Evolutionary conservation across 2,888 invertebrate genomes (phyloP).

Genomic region (Maniola hyperantus): DNA sequence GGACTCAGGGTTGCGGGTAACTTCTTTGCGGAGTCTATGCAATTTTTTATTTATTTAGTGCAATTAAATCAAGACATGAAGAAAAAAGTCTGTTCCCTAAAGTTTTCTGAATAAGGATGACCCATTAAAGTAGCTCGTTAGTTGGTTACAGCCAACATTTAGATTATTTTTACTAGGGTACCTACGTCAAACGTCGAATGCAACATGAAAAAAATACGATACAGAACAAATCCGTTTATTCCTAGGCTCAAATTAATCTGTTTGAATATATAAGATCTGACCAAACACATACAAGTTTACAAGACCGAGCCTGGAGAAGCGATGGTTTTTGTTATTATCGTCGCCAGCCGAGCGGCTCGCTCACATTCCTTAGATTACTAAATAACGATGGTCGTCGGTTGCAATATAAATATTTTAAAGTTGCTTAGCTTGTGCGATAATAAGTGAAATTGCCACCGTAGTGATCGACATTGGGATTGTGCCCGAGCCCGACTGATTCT

Average conservation of each 20-base stretch:
- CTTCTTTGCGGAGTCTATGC: too few relatives aligned
- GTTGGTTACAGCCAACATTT: too few relatives aligned
- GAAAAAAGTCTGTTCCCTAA: too few relatives aligned
- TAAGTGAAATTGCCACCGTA: neutral
- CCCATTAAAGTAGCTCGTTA: too few relatives aligned
- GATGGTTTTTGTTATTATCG: conserved; percentile 17
- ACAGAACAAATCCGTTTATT: neutral
- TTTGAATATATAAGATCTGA: neutral
- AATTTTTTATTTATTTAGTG: too few relatives aligned
- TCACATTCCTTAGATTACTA: conserved; percentile 21
- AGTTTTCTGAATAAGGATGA: too few relatives aligned
- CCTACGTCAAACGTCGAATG: too few relatives aligned
- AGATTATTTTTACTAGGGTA: too few relatives aligned
- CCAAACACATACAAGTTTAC: neutral
- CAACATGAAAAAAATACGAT: too few relatives aligned
- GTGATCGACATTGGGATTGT: neutral
- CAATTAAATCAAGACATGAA: too few relatives aligned
- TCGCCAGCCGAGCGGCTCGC: conserved; percentile 7
- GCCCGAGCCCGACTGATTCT: too few relatives aligned
- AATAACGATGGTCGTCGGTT: neutral
- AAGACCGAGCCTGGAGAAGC: conserved; percentile 3
- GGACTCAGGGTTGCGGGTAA: too few relatives aligned
- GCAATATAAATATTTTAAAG: conserved; percentile 9
- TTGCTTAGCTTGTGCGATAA: neutral
- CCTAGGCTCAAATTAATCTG: neutral